Evolutionary conservation across 1,140 invertebrate species (phyloP).

Genomic region (Heliconius melpomene): DNA sequence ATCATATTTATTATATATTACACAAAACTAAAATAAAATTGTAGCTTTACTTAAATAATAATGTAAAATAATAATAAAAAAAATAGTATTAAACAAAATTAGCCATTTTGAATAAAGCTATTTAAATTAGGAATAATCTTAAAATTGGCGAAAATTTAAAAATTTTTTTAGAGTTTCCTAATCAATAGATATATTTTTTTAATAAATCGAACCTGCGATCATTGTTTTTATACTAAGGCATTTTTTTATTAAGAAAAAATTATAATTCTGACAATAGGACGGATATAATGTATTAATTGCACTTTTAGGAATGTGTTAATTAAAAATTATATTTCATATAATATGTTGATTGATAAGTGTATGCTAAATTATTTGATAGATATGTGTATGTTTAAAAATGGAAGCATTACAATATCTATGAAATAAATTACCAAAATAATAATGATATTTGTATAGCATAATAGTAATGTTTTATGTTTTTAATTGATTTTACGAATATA

Average conservation of each 20-base stretch:
- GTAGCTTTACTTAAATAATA: background rate
- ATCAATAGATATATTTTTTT: background rate
- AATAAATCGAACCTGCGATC: slow-evolving; percentile 1
- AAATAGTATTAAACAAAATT: no score
- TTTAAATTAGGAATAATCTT: no score
- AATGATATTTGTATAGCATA: no score
- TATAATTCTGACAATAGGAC: slow-evolving; percentile 24
- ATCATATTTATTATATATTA: background rate
- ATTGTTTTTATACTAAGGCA: background rate
- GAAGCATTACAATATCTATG: no score
- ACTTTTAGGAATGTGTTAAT: slow-evolving; percentile 41
- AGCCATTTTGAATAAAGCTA: background rate
- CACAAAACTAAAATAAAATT: background rate
- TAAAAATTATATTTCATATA: background rate
- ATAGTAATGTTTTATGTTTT: no score
- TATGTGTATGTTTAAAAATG: background rate
- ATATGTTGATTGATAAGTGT: background rate
- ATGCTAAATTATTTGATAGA: background rate
- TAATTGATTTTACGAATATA: no score
- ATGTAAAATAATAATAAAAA: no score
- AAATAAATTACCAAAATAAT: no score
- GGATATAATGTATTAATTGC: slow-evolving; percentile 39
- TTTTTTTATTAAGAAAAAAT: background rate
- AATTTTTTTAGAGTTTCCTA: no score
- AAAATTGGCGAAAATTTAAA: no score